phyloP scores from a whole-genome alignment of 1,140 invertebrate species.

The Oedothorax gibbosus region DNA sequence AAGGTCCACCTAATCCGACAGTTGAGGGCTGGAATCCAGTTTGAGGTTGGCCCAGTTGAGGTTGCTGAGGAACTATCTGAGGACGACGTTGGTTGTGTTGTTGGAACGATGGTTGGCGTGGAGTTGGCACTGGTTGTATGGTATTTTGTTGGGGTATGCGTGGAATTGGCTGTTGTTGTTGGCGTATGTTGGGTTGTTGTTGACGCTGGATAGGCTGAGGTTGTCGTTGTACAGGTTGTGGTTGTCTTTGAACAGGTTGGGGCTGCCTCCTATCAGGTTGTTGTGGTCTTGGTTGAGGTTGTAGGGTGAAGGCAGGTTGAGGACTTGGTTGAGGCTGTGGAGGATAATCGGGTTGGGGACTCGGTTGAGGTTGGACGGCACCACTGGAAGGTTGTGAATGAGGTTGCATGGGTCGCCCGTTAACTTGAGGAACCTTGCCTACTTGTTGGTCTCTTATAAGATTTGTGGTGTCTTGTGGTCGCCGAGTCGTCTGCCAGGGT shows the following conservation, averaged over 20 bases:
- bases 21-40: slow-evolving; percentile 15
- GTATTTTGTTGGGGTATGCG: neutral
- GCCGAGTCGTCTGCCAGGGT: slow-evolving; percentile 25
- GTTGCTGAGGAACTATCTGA: neutral
- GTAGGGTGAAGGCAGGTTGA: neutral
- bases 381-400: neutral
- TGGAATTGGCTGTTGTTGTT: neutral
- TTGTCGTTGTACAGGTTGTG: slow-evolving; percentile 6
- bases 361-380: neutral
- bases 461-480: slow-evolving; percentile 3
- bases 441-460: neutral
- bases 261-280: neutral
- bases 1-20: neutral
- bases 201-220: neutral
- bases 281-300: neutral
- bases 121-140: neutral
- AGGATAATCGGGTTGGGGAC: slow-evolving; percentile 6
- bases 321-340: slow-evolving; percentile 1
- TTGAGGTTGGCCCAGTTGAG: slow-evolving; percentile 11
- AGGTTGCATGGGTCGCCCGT: neutral
- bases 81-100: no score
- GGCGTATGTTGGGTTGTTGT: neutral
- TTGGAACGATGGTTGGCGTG: no score
- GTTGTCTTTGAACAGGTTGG: slow-evolving; percentile 2
- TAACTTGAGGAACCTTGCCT: neutral